Conservation (phyloP, 2,888 invertebrate species). For the Cantharis rufa region DNA sequence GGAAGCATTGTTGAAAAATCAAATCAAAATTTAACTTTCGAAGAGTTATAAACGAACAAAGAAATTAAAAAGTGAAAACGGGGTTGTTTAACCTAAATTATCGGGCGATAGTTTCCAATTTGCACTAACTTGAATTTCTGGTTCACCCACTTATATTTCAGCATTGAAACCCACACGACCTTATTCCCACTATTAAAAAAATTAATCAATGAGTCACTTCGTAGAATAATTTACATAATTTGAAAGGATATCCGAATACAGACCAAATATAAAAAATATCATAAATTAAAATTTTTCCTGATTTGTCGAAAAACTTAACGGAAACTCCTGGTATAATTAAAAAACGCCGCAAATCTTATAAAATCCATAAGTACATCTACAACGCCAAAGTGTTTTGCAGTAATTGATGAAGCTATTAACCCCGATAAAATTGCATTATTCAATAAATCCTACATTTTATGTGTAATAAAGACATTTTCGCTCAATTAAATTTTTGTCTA, state of each 20-base stretch:
- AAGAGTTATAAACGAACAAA: neutral
- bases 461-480: neutral
- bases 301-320: neutral
- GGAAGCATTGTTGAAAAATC: neutral
- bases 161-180: neutral
- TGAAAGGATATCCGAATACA: neutral
- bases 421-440: neutral
- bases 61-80: neutral
- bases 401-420: neutral
- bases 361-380: neutral
- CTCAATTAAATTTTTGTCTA: neutral
- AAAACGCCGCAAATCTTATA: neutral
- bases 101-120: neutral
- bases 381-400: neutral
- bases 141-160: neutral
- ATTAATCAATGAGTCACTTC: neutral
- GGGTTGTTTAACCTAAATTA: neutral
- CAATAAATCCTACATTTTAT: neutral
- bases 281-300: too few relatives aligned
- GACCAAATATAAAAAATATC: neutral
- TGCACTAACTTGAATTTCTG: neutral
- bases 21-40: neutral
- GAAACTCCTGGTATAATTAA: neutral
- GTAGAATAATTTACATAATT: neutral
- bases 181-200: neutral